Percentiles rank a stretch among this genome's conserved stretches.
Evolutionary conservation across 2,113 vertebrate species (phyloP).

Genomic region (Thryonomys swinderianus): DNA sequence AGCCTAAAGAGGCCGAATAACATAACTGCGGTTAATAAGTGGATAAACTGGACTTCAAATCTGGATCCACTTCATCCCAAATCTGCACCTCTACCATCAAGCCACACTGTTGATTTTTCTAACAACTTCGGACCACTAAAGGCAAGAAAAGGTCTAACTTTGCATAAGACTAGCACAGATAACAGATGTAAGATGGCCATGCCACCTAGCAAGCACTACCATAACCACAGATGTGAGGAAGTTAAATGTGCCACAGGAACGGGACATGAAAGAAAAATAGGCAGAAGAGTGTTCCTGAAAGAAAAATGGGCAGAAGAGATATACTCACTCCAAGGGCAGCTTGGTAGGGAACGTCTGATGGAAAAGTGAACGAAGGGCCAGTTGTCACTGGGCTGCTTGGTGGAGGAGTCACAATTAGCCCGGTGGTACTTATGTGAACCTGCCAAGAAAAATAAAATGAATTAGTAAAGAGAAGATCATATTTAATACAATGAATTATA

Average conservation of each 20-base stretch:
- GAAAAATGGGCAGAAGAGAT: not conserved
- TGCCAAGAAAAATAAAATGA: slow-evolving; percentile 80
- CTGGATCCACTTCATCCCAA: not conserved
- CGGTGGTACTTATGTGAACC: slow-evolving; percentile 98
- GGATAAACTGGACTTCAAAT: not conserved
- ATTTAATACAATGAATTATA: not conserved
- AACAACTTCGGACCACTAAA: not conserved
- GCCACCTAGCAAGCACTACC: not conserved
- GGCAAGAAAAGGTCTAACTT: not conserved
- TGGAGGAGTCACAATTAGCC: slow-evolving; percentile 97
- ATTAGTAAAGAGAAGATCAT: slow-evolving; percentile 2
- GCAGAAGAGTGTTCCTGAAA: not conserved
- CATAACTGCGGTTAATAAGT: not conserved
- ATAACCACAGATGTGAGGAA: not conserved
- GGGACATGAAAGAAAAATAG: not conserved
- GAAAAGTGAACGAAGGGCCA: slow-evolving; percentile 96
- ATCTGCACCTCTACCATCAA: not conserved
- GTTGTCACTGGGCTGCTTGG: slow-evolving; percentile 98
- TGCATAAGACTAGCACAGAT: slow-evolving; percentile 24
- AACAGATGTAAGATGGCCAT: not conserved
- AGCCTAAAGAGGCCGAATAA: not conserved
- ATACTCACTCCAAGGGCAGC: slow-evolving; percentile 90
- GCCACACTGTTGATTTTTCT: not conserved
- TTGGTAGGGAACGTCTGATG: slow-evolving; percentile 93
- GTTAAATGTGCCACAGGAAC: not conserved